Evolutionary conservation across 2,113 vertebrate genomes (phyloP).

Genomic region (Fulica atra): DNA sequence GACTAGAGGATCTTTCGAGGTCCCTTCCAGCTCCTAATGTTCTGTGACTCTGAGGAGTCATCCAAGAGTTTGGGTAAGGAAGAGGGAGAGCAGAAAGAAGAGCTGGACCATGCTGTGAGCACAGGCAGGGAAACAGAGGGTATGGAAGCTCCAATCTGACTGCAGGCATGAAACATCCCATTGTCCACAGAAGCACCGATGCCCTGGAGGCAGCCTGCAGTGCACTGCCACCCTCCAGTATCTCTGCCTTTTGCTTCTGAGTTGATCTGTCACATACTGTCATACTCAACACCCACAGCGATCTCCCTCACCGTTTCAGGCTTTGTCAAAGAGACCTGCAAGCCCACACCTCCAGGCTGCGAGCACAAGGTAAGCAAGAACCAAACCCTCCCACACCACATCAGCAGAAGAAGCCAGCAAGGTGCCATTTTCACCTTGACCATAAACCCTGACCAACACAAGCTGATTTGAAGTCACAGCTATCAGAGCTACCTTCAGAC

Average conservation of each 20-base stretch:
- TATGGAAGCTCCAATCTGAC: neutral
- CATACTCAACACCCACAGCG: neutral
- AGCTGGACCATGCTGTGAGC: neutral
- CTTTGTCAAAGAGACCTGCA: neutral
- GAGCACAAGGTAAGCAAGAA: neutral
- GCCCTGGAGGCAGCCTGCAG: neutral
- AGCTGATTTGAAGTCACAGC: neutral
- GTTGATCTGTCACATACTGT: neutral
- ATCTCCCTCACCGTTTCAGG: neutral
- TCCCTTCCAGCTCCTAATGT: no score
- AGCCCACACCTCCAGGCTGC: no score
- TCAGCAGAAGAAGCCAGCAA: neutral
- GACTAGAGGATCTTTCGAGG: no score
- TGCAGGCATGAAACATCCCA: neutral
- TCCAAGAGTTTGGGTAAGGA: neutral
- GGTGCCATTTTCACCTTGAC: neutral
- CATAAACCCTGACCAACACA: neutral
- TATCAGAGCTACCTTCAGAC: neutral
- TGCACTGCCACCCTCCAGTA: neutral
- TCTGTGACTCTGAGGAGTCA: neutral
- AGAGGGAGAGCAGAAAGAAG: neutral
- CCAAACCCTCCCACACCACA: neutral
- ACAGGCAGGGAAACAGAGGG: neutral
- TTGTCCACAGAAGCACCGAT: neutral
- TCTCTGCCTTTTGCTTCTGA: neutral